Evolutionary conservation across 2,797 vertebrate species (phyloP), one percentile per base, ranked within the genome.

Genomic region (Cynodonichthys magdalenae): DNA sequence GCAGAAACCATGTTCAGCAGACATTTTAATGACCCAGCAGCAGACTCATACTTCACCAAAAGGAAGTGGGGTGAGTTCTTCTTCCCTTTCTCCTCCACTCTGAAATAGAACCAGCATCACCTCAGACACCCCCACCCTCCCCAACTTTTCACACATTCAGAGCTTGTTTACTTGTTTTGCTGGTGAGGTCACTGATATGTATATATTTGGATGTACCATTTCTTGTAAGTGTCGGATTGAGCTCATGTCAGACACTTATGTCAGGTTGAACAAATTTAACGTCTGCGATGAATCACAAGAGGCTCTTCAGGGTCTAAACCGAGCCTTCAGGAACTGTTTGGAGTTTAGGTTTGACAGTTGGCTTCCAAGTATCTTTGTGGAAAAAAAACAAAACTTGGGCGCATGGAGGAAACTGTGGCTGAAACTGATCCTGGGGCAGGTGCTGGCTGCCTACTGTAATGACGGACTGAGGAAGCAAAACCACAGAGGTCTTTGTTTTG

Each of bases 1-100:
- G 96, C 96, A 69, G 98, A 99, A 87, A 99, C 98, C 44, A 96
- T 99, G 97, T 99, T 97, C 94, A 97, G 95, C 93, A 94, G 96
- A 84, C 98, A 99, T 87, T 99, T 99, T 91, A 99, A 97, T 74
- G 97, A 99, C 75, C 96, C 98, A 27, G 94, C 94, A 72, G 95
- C 98, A 54, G 98, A 99, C 88, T 96, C 95, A 39, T 99, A 94
- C 89, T 99, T 99, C 75, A 99, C 96, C 2, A 99, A 99, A 90
- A 94, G 97, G 90, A 99, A 99, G 87, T 99, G 98, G 98, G 98
- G 98, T 99, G 90, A 95, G 96, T 77, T 79, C 5, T 1, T 47
- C 39, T 19, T 20, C 55, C 29, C 47, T 53, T 51, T 27, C 31
- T 55, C 46, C 8, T 17, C 24, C 7, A 39, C 18, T 28, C 45